Conservation (phyloP, 1,140 invertebrate genomes). For the Arion vulgaris region DNA sequence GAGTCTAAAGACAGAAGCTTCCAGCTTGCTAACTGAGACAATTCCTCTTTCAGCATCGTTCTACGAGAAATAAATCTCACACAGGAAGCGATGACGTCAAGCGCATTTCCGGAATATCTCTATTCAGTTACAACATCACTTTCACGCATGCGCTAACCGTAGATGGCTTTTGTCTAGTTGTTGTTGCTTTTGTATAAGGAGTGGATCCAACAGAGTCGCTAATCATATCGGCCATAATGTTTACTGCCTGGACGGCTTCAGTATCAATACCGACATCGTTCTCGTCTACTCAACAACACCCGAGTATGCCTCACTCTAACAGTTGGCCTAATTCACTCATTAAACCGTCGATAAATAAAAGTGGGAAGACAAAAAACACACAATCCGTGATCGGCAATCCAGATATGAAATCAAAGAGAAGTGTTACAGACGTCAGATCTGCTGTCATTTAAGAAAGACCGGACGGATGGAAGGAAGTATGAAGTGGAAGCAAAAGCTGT, state of each 20-base stretch:
- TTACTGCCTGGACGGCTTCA: not conserved
- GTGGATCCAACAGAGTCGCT: not conserved
- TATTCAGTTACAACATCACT: constrained; percentile 15
- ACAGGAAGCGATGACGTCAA: constrained; percentile 23
- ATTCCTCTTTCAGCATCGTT: not conserved
- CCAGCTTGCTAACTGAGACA: not conserved
- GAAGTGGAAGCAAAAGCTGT: too few species aligned
- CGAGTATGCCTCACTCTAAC: not conserved
- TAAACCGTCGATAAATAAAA: not conserved
- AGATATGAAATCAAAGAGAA: not conserved
- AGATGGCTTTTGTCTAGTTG: constrained; percentile 24
- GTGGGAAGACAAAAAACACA: not conserved
- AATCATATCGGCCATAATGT: not conserved
- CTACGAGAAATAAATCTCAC: not conserved
- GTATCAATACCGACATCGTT: not conserved
- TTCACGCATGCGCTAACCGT: constrained; percentile 24
- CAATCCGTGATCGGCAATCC: not conserved
- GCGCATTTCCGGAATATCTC: constrained; percentile 31
- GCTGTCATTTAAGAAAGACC: not conserved
- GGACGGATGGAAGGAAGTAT: too few species aligned
- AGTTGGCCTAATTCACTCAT: not conserved
- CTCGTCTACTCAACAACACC: not conserved
- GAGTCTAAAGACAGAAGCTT: not conserved
- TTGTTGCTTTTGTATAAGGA: constrained; percentile 1
- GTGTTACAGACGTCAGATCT: not conserved